A percentile compares a stretch with the other conserved stretches of the same genome.
These are phyloP conservation scores for Cantharis rufa DNA, from an alignment of 2,888 invertebrate species.

Conservation along the genomic window DNA sequence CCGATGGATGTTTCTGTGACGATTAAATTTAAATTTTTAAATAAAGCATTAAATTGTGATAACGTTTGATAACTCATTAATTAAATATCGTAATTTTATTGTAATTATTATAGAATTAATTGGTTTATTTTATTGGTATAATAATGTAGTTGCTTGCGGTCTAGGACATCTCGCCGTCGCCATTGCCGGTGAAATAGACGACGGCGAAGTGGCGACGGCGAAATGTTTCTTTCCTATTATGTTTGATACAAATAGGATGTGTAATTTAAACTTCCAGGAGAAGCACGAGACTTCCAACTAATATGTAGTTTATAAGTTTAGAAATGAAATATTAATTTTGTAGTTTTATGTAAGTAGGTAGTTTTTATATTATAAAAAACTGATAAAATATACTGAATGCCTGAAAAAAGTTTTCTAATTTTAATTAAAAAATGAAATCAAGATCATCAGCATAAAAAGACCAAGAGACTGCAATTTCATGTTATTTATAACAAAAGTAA, in stretches of 20 bases:
- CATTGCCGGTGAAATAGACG: no score
- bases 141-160: background rate
- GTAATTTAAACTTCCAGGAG: background rate
- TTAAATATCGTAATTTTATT: background rate
- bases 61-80: background rate
- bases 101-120: background rate
- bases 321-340: background rate
- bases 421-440: no score
- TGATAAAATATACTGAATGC: background rate
- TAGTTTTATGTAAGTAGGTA: background rate
- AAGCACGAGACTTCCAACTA: background rate
- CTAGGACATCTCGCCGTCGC: no score
- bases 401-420: background rate
- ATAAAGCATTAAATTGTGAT: background rate
- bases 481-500: background rate
- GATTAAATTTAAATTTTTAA: slow-evolving; percentile 5
- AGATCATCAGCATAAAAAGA: background rate
- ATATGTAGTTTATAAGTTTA: background rate
- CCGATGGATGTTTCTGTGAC: slow-evolving; percentile 79
- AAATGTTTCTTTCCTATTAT: background rate
- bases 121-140: background rate
- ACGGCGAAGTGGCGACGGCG: no score
- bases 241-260: background rate
- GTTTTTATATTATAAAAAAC: background rate
- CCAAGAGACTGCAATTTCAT: background rate